phyloP scores from a whole-genome alignment of 2,888 invertebrate species.

The Odontothrips loti region DNA sequence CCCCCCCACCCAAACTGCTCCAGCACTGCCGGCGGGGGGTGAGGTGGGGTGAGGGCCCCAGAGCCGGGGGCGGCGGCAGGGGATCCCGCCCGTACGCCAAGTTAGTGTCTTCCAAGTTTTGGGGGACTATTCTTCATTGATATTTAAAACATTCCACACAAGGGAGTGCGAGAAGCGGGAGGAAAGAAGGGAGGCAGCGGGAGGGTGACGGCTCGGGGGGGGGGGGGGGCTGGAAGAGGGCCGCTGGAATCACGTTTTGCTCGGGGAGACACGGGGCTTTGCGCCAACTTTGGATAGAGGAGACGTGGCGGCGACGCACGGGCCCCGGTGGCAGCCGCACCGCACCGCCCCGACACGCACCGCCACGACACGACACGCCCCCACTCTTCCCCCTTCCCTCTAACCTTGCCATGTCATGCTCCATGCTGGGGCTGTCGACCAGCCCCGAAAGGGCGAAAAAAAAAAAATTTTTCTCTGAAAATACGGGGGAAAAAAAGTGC shows the following conservation, averaged over 20 bases:
- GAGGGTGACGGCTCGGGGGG: neutral
- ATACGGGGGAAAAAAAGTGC: too few relatives aligned
- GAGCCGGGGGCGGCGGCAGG: neutral
- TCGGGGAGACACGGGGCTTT: neutral
- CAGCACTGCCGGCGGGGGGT: neutral
- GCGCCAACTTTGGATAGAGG: neutral
- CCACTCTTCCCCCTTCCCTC: too few relatives aligned
- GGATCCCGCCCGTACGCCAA: neutral
- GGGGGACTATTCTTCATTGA: conserved; percentile 16
- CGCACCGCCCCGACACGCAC: too few relatives aligned
- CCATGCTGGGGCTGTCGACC: too few relatives aligned
- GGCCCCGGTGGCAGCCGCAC: too few relatives aligned
- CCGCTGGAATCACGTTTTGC: too few relatives aligned
- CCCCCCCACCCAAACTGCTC: neutral
- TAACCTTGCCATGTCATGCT: too few relatives aligned
- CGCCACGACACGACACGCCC: too few relatives aligned
- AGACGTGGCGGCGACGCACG: too few relatives aligned
- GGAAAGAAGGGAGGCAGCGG: neutral
- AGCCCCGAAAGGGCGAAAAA: too few relatives aligned
- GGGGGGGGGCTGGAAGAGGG: neutral
- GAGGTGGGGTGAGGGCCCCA: neutral
- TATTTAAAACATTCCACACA: conserved; percentile 16
- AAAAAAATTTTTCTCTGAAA: too few relatives aligned
- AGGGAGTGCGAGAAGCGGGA: neutral
- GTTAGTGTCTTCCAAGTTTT: conserved; percentile 14